These are phyloP conservation scores for Chondrilla cf. caribensis DNA, from an alignment of 37 sponge, comb jelly and placozoan species.

Conservation along the genomic window DNA sequence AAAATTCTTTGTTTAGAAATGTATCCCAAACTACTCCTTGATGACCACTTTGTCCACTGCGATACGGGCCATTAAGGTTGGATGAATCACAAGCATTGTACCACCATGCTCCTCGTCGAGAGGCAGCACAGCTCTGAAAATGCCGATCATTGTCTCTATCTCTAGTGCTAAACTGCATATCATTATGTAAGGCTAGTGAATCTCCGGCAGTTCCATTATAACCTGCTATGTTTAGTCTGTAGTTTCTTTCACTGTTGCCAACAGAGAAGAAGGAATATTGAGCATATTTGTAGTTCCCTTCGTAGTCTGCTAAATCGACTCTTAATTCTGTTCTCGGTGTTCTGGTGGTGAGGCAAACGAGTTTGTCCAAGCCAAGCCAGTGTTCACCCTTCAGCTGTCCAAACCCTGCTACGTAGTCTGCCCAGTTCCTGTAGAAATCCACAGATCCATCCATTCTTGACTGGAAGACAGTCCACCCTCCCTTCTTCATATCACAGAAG, in stretches of 20 bases:
- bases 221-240: slow-evolving; percentile 11
- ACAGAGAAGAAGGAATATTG: slow-evolving; percentile 22
- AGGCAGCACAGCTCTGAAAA: slow-evolving; percentile 8
- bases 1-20: too few relatives aligned
- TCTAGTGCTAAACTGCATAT: slow-evolving; percentile 20
- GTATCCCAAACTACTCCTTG: too few relatives aligned
- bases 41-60: background rate
- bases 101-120: slow-evolving; percentile 33
- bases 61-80: slow-evolving; percentile 23
- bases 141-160: slow-evolving; percentile 26
- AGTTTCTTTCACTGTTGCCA: background rate
- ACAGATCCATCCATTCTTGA: slow-evolving; percentile 20
- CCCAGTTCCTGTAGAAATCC: slow-evolving; percentile 10
- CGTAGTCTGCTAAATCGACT: slow-evolving; percentile 7
- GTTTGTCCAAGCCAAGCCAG: slow-evolving; percentile 33
- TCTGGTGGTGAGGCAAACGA: background rate
- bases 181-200: background rate
- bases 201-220: slow-evolving; percentile 12
- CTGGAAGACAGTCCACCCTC: slow-evolving; percentile 30
- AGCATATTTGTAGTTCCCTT: slow-evolving; percentile 21
- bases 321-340: background rate
- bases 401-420: slow-evolving; percentile 16
- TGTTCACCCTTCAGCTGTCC: slow-evolving; percentile 15
- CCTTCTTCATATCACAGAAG: slow-evolving; percentile 22
- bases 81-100: background rate